A percentile compares a stretch with the other conserved stretches of the same genome.
phyloP scores from a whole-genome alignment of 2,888 invertebrate genomes.

The Mechanitis mazaeus region DNA sequence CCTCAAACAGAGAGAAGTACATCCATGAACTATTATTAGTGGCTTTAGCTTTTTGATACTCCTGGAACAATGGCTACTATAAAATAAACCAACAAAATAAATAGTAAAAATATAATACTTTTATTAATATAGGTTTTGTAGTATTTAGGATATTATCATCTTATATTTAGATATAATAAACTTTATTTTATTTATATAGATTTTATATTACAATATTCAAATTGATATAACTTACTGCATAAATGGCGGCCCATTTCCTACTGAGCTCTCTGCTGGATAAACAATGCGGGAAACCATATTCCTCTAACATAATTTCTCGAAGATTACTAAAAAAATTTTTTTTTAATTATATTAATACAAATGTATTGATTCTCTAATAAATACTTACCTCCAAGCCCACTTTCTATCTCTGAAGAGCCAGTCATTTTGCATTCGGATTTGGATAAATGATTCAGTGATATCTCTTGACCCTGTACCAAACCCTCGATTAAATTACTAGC shows the following conservation, averaged over 20 bases:
- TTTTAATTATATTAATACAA: not conserved
- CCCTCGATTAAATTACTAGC: too few relatives aligned
- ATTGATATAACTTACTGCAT: conserved; percentile 41
- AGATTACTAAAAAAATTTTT: conserved; percentile 45
- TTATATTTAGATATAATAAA: too few relatives aligned
- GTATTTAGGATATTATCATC: too few relatives aligned
- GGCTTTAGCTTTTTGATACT: conserved; percentile 67
- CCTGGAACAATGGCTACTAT: conserved; percentile 37
- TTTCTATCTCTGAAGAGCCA: conserved; percentile 64
- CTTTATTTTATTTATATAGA: too few relatives aligned
- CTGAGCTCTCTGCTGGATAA: conserved; percentile 55
- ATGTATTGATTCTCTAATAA: not conserved
- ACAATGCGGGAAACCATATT: conserved; percentile 61
- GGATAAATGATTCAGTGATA: conserved; percentile 68
- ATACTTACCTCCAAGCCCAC: conserved; percentile 66
- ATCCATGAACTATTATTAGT: conserved; percentile 64
- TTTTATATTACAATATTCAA: conserved; percentile 5
- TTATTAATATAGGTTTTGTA: too few relatives aligned
- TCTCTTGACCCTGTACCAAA: conserved; percentile 63
- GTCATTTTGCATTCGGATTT: conserved; percentile 66
- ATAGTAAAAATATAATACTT: too few relatives aligned
- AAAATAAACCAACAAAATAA: too few relatives aligned
- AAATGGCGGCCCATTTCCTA: conserved; percentile 63
- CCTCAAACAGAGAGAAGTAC: conserved; percentile 59
- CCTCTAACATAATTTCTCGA: conserved; percentile 52